Evolutionary conservation across 2,113 vertebrate species (phyloP).

Genomic region (Pachycephala philippinensis): DNA sequence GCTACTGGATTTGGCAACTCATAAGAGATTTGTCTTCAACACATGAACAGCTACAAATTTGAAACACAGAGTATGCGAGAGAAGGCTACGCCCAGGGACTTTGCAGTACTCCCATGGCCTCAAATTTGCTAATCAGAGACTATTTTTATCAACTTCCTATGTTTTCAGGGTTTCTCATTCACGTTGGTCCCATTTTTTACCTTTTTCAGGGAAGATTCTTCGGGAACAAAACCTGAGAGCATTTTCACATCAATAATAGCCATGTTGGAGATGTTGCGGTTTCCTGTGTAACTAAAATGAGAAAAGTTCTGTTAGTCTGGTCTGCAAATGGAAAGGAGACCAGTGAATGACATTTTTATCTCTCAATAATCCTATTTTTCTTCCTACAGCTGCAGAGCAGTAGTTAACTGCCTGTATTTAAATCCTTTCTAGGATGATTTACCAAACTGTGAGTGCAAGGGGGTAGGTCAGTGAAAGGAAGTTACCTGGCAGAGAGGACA

Average conservation of each 20-base stretch:
- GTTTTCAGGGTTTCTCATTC: background rate
- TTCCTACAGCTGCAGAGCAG: background rate
- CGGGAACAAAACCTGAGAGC: conserved; percentile 70
- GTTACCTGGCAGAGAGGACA: conserved; percentile 59
- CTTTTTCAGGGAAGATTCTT: conserved; percentile 54
- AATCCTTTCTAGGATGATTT: background rate
- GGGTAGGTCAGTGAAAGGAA: background rate
- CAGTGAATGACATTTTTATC: background rate
- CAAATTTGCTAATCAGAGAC: background rate
- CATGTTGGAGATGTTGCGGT: conserved; percentile 49
- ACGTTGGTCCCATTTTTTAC: conserved; percentile 1
- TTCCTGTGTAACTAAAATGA: conserved; percentile 62
- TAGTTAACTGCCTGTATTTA: background rate
- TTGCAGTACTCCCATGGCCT: background rate
- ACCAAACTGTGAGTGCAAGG: background rate
- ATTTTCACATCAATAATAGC: conserved; percentile 72
- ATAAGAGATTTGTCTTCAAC: background rate
- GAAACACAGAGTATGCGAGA: background rate
- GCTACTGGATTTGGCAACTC: background rate
- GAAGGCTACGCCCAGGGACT: background rate
- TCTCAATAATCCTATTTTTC: background rate
- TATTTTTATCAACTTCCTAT: background rate
- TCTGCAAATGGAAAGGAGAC: background rate
- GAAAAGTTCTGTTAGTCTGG: background rate
- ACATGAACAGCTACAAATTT: background rate